Conservation (phyloP, 2,797 vertebrate species). For the Acanthurus tractus region DNA sequence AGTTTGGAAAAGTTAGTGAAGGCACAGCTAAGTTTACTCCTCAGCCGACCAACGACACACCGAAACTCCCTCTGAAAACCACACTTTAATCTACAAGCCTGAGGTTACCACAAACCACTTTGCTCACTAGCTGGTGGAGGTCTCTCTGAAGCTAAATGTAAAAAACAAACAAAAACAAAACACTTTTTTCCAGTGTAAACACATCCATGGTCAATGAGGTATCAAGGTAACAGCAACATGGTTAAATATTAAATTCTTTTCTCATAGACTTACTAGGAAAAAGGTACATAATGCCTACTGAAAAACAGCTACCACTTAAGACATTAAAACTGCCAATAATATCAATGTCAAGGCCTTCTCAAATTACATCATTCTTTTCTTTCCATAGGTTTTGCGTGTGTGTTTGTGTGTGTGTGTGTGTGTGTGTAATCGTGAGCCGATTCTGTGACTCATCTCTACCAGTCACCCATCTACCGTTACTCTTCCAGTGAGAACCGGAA, state of each 20-base stretch:
- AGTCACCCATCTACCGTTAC: constrained; percentile 54
- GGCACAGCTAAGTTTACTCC: constrained; percentile 15
- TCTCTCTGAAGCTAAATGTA: constrained; percentile 33
- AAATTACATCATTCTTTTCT: constrained; percentile 37
- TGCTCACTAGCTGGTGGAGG: constrained; percentile 29
- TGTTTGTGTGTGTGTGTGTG: constrained; percentile 27
- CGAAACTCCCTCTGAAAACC: constrained; percentile 10
- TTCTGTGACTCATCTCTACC: constrained; percentile 64
- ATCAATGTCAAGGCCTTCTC: constrained; percentile 34
- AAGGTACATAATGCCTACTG: neutral
- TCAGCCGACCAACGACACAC: constrained; percentile 3
- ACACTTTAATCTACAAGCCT: constrained; percentile 7
- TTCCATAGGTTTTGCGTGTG: constrained; percentile 32
- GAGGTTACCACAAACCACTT: constrained; percentile 53
- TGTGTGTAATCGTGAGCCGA: constrained; percentile 31
- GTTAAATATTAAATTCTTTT: neutral
- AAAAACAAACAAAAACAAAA: constrained; percentile 40
- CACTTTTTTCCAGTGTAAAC: constrained; percentile 39
- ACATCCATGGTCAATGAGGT: neutral
- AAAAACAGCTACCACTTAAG: neutral
- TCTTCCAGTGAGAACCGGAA: constrained; percentile 56
- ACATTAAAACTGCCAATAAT: neutral
- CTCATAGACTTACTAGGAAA: no score
- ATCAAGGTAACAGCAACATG: neutral
- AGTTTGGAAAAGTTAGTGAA: neutral